These are phyloP conservation scores for Seriola dumerili DNA, from an alignment of 2,113 vertebrate species.

Conservation along the genomic window DNA sequence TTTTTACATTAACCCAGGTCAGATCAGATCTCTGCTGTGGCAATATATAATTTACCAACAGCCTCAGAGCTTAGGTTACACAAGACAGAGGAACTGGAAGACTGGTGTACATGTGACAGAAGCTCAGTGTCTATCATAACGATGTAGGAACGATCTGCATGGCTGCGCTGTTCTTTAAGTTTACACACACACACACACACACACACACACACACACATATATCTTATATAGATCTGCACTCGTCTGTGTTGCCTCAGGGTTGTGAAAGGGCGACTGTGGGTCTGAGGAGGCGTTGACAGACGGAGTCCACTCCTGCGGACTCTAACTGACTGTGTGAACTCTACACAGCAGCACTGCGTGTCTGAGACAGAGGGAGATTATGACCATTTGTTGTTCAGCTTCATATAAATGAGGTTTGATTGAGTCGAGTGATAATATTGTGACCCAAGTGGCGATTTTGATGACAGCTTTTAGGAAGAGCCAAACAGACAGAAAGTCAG, in stretches of 20 bases:
- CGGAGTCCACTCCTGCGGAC: slow-evolving; percentile 11
- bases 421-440: not conserved
- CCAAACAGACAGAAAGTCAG: no score
- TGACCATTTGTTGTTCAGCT: not conserved
- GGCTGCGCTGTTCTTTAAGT: not conserved
- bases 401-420: not conserved
- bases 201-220: not conserved
- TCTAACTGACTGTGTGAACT: slow-evolving; percentile 26
- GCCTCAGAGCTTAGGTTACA: not conserved
- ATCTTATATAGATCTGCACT: not conserved
- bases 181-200: not conserved
- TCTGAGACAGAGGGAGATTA: not conserved
- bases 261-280: slow-evolving; percentile 5
- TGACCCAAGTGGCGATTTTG: not conserved
- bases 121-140: slow-evolving; percentile 22
- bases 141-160: slow-evolving; percentile 17
- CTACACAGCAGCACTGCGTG: not conserved
- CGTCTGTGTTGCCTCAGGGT: slow-evolving; percentile 18
- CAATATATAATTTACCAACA: slow-evolving; percentile 15
- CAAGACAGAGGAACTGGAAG: slow-evolving; percentile 12
- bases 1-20: slow-evolving; percentile 23
- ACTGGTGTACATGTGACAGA: slow-evolving; percentile 13
- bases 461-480: not conserved
- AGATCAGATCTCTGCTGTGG: slow-evolving; percentile 30
- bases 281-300: slow-evolving; percentile 26